These are phyloP conservation scores for Orussus abietinus DNA, from an alignment of 1,140 invertebrate species.

Conservation along the genomic window DNA sequence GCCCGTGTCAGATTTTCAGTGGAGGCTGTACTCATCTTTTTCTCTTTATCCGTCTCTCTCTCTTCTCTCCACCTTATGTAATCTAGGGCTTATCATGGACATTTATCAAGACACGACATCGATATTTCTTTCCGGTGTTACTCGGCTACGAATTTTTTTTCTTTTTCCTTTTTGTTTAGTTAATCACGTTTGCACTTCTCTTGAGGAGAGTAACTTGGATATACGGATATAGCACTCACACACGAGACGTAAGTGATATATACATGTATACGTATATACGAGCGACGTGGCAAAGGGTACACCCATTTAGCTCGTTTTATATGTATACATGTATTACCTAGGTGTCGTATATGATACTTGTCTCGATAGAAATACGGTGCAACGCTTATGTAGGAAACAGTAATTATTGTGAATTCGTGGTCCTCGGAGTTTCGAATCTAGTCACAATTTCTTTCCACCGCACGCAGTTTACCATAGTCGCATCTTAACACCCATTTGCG, in stretches of 20 bases:
- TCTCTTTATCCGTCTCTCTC: not conserved
- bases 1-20: too few relatives aligned
- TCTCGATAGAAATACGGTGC: not conserved
- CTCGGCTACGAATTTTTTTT: too few relatives aligned
- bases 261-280: too few relatives aligned
- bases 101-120: constrained; percentile 31
- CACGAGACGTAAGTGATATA: too few relatives aligned
- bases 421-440: constrained; percentile 37
- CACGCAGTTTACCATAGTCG: constrained; percentile 10
- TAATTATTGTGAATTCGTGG: constrained; percentile 41
- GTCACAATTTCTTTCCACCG: constrained; percentile 13
- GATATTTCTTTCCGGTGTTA: constrained; percentile 19
- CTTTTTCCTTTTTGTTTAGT: not conserved
- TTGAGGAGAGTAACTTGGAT: too few relatives aligned
- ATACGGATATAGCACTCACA: too few relatives aligned
- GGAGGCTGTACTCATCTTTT: too few relatives aligned
- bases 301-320: too few relatives aligned
- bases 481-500: too few relatives aligned
- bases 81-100: constrained; percentile 23
- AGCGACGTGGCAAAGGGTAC: too few relatives aligned
- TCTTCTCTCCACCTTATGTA: not conserved
- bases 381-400: not conserved
- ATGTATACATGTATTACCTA: too few relatives aligned
- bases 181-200: too few relatives aligned
- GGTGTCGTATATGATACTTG: not conserved